Evolutionary conservation across 2,888 invertebrate genomes (phyloP).

Genomic region (Pollenia labialis): DNA sequence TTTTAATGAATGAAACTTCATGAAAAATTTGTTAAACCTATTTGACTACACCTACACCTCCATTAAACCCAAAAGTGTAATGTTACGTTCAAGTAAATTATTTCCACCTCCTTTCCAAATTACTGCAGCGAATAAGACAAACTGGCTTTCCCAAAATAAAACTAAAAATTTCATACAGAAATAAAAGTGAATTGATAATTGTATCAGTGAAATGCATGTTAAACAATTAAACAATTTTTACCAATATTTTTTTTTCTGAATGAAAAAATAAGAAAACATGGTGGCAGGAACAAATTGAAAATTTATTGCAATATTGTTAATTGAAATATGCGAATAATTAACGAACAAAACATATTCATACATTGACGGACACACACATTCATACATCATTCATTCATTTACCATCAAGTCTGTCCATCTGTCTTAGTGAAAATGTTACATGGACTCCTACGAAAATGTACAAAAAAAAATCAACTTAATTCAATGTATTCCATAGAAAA

Average conservation of each 20-base stretch:
- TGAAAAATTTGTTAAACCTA: neutral
- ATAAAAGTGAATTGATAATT: constrained; percentile 58
- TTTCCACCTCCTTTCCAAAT: constrained; percentile 33
- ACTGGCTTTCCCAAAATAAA: constrained; percentile 39
- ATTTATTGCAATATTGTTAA: constrained; percentile 73
- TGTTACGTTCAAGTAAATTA: neutral
- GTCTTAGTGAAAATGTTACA: constrained; percentile 47
- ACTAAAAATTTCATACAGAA: constrained; percentile 13
- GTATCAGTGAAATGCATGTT: constrained; percentile 61
- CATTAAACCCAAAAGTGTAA: neutral
- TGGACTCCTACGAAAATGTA: constrained; percentile 65
- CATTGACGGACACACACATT: constrained; percentile 29
- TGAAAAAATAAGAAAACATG: constrained; percentile 38
- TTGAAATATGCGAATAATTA: constrained; percentile 73
- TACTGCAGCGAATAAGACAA: neutral
- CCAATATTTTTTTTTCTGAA: neutral
- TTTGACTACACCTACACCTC: neutral
- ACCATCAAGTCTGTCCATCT: constrained; percentile 9
- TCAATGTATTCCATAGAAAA: constrained; percentile 31
- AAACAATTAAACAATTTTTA: constrained; percentile 66
- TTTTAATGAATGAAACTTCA: neutral
- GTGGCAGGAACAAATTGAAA: constrained; percentile 74
- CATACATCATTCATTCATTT: constrained; percentile 19
- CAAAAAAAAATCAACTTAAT: constrained; percentile 23
- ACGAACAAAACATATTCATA: constrained; percentile 66